Base-by-base conservation (phyloP, 92 coral and sea anemone genomes). In the Chrysogorgia sp. region DNA sequence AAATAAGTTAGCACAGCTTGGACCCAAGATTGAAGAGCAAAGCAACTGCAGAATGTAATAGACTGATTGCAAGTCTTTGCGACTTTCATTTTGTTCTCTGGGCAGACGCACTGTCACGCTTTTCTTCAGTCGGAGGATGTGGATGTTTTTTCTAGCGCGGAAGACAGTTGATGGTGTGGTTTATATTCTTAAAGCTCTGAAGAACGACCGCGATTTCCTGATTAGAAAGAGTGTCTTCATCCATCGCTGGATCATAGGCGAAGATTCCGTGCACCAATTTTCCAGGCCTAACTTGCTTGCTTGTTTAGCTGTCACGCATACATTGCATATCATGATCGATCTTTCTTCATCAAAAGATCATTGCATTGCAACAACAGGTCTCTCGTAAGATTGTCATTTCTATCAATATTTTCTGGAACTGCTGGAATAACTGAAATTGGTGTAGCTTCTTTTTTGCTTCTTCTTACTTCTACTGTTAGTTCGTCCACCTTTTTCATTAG, bases 331-430 rank as follows among this genome's bases (percentile, higher is more conserved):
- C 32, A 58, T 58, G 64, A 58, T 34, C 64, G 64, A 58, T 24
- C 64, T 58, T 58, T 58, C 64, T 60, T 60, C 35, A 8, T 60
- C 66, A 60, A 60, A 60, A 25, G 66, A 60, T 28, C 28, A 56
- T 60, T 56, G 28, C 62, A 56, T 56, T 56, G 62, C 62, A 19
- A 22, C 29, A 56, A 56, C 12, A 56, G 62, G 24, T 56, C 62
- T 56, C 62, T 56, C 62, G 62, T 56, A 56, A 56, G 62, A 56
- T 56, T 56, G 62, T 56, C 62, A 56, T 56, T 56, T 56, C 29
- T 22, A 56, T 22, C 0, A 56, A 56, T 56, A 56, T 7, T 56
- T 56, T 15, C 62, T 56, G 62, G 28, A 56, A 28, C 13, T 52
- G 23, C 62, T 56, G 62, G 62, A n/a, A n/a, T n/a, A 56, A 22